A percentile compares a stretch with the other conserved stretches of the same genome.
phyloP scores from a whole-genome alignment of 2,113 vertebrate genomes.

The Drymodes brunneopygia region DNA sequence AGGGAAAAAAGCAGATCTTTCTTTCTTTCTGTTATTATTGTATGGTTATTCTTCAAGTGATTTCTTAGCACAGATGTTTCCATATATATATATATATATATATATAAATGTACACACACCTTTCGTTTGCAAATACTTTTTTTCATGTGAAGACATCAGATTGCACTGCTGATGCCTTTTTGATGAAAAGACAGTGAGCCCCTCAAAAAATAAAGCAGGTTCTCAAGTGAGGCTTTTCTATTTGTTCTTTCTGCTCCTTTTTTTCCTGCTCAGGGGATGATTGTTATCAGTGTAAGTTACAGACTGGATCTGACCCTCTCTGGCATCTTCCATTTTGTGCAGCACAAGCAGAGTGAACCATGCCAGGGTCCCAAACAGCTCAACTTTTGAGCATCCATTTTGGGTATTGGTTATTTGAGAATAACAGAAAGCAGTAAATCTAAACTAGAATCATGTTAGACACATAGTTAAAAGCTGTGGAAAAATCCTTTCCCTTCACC shows the following conservation, averaged over 20 bases:
- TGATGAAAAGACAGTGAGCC: not conserved
- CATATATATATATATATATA: rapidly evolving
- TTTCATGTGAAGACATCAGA: not conserved
- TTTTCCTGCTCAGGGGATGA: not conserved
- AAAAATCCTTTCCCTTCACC: not conserved
- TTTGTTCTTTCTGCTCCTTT: not conserved
- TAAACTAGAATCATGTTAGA: not conserved
- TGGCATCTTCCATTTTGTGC: not conserved
- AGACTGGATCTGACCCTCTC: not conserved
- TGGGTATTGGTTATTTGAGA: not conserved
- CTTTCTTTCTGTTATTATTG: not conserved
- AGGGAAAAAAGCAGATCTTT: not conserved
- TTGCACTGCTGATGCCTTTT: not conserved
- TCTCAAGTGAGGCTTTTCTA: not conserved
- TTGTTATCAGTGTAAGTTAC: not conserved
- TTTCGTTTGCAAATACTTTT: not conserved
- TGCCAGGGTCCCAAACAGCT: not conserved
- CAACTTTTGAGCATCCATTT: not conserved
- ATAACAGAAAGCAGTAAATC: not conserved
- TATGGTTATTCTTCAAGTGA: not conserved
- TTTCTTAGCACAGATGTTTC: not conserved
- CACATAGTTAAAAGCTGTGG: not conserved
- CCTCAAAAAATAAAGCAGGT: not conserved
- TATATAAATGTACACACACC: not conserved
- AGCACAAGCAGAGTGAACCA: not conserved